These are phyloP conservation scores for Machaerirhynchus nigripectus DNA, from an alignment of 2,113 vertebrate genomes.

Conservation along the genomic window DNA sequence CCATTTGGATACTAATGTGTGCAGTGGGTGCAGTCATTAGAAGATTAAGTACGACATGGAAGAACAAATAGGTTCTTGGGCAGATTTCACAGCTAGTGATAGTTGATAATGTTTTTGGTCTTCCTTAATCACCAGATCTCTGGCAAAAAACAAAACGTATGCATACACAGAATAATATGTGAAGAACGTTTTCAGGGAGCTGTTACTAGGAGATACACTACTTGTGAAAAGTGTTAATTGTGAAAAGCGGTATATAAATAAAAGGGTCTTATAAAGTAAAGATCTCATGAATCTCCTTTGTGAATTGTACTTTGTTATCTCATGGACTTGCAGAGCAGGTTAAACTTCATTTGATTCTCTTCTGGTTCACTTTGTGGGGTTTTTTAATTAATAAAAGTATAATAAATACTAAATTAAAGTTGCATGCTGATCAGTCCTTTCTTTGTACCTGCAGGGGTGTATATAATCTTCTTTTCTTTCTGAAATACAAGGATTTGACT, in stretches of 20 bases:
- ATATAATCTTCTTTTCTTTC: not conserved
- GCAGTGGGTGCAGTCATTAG: rapidly evolving
- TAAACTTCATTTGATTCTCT: not conserved
- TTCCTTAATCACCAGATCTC: not conserved
- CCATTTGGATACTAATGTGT: rapidly evolving
- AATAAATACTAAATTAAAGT: not conserved
- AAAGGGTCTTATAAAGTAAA: not conserved
- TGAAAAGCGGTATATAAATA: not conserved
- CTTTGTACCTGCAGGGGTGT: not conserved
- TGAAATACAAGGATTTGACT: not conserved
- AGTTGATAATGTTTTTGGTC: not conserved
- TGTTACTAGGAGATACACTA: not conserved
- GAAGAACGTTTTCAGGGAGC: not conserved
- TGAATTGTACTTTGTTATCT: not conserved
- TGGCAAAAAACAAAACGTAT: rapidly evolving
- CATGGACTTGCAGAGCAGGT: not conserved
- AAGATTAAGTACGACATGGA: rapidly evolving
- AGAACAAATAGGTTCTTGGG: not conserved
- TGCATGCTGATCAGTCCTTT: not conserved
- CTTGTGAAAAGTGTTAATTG: not conserved
- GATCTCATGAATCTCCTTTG: not conserved
- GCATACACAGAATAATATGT: rapidly evolving
- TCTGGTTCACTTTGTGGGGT: not conserved
- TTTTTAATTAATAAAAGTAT: not conserved
- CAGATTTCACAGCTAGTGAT: not conserved